These are phyloP conservation scores for Mnemiopsis leidyi DNA, from an alignment of 37 sponge, comb jelly and placozoan species.

Conservation along the genomic window DNA sequence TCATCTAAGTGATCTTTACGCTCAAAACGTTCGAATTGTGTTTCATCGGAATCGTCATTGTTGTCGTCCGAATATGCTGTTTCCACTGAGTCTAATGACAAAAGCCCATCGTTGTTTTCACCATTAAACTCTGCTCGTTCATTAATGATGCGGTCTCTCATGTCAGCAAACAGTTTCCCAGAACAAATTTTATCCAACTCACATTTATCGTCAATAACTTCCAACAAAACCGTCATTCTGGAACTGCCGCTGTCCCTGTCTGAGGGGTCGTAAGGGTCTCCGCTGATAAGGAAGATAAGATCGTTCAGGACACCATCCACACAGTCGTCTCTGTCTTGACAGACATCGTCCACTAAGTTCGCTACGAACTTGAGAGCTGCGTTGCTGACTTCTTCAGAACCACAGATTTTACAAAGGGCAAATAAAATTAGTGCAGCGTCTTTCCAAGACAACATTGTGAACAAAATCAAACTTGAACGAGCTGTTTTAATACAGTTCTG, in stretches of 20 bases:
- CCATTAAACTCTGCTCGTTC: neutral
- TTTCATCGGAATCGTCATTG: neutral
- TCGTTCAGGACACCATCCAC: neutral
- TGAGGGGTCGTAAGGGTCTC: conserved; percentile 11
- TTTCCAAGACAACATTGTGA: too few species aligned
- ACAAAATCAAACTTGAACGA: too few species aligned
- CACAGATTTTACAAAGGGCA: too few species aligned
- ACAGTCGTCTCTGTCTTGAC: neutral
- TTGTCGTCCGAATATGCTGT: too few species aligned
- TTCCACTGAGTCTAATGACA: too few species aligned
- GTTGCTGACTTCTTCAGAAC: too few species aligned
- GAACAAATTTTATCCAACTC: neutral
- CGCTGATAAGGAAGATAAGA: neutral
- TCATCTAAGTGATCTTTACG: neutral
- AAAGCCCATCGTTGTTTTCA: neutral
- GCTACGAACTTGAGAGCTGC: neutral
- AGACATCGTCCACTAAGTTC: neutral
- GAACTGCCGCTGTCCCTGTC: neutral
- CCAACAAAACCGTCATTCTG: neutral
- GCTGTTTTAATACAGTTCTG: too few species aligned
- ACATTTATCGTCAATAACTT: neutral
- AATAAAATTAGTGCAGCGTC: too few species aligned
- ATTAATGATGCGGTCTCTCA: neutral
- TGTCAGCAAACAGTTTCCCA: neutral
- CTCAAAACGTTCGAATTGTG: conserved; percentile 18